These are phyloP conservation scores for Gymnopithys bicolor DNA, from an alignment of 2,797 vertebrate species.

Conservation along the genomic window DNA sequence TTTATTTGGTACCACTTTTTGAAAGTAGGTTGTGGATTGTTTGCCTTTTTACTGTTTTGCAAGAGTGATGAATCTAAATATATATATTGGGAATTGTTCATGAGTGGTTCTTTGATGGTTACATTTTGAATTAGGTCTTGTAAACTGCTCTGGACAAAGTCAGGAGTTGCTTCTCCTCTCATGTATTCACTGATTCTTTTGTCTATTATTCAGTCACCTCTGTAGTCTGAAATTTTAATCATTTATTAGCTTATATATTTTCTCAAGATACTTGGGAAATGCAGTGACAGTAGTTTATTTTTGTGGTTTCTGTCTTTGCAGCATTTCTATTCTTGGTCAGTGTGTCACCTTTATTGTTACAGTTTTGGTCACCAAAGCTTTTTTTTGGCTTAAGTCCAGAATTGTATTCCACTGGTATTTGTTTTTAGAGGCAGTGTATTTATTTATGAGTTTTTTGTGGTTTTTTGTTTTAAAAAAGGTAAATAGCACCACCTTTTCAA, in stretches of 20 bases:
- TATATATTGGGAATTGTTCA: background rate
- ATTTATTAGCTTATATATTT: background rate
- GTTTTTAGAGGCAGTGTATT: background rate
- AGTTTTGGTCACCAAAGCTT: background rate
- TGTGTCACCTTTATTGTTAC: background rate
- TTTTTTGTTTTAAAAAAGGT: background rate
- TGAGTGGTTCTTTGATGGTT: background rate
- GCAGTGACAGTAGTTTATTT: background rate
- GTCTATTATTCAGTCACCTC: background rate
- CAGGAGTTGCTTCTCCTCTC: background rate
- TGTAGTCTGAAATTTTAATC: background rate
- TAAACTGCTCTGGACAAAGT: background rate
- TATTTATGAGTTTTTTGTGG: background rate
- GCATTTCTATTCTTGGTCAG: background rate
- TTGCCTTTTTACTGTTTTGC: background rate
- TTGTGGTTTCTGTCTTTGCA: background rate
- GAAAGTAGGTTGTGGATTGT: background rate
- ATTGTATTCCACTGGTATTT: background rate
- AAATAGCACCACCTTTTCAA: background rate
- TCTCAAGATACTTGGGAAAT: background rate
- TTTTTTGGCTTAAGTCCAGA: background rate
- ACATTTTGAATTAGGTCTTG: background rate
- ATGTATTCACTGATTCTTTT: background rate
- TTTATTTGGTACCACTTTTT: background rate
- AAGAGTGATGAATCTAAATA: background rate